Evolutionary conservation across 2,113 vertebrate species (phyloP), one percentile per base, ranked within the genome.

Genomic region (Noctilio leporinus): DNA sequence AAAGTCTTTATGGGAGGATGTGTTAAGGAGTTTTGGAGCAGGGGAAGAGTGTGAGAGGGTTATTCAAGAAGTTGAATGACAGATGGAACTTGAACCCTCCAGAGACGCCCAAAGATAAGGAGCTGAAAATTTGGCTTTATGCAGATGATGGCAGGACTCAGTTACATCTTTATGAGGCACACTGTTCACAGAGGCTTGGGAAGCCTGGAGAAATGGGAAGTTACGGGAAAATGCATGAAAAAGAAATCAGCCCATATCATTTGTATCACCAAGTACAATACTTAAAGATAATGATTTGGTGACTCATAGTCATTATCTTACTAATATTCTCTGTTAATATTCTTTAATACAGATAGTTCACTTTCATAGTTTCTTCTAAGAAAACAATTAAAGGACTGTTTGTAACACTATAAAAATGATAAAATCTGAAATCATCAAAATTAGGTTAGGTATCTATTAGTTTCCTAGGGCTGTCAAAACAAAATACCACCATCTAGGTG

Each of bases 351-450:
- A 81, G 26, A 86, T 7, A n/a, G 24, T 83, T 49, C 43, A 62
- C 35, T 75, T 35, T 75, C 53, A 81, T 5, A 45, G 12, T 73
- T 91, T 86, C 43, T 73, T 72, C 73, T 57, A 73, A 78, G 24
- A 45, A 83, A 93, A 72, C 40, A 64, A 38, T 55, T 51, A 77
- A 89, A 87, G 38, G 45, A 89, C 22, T 85, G 91, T 65, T 77
- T 33, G 53, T 84, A 82, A 72, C 4, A 30, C 28, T 62, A 22
- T 10, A 78, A 78, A 35, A 35, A 43, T 57, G 70, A 89, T 51
- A 78, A 73, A 55, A 87, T 17, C 9, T 47, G n/a, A n/a, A n/a
- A n/a, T n/a, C 49, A 51, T 81, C 20, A 26, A 94, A 75, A 93
- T 33, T 40, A 28, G 26, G 10, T 51, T 62, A 69, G 12, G 16